Evolutionary conservation across 1,140 invertebrate genomes (phyloP), one percentile per base, ranked within the genome.

Genomic region (Physella acuta): DNA sequence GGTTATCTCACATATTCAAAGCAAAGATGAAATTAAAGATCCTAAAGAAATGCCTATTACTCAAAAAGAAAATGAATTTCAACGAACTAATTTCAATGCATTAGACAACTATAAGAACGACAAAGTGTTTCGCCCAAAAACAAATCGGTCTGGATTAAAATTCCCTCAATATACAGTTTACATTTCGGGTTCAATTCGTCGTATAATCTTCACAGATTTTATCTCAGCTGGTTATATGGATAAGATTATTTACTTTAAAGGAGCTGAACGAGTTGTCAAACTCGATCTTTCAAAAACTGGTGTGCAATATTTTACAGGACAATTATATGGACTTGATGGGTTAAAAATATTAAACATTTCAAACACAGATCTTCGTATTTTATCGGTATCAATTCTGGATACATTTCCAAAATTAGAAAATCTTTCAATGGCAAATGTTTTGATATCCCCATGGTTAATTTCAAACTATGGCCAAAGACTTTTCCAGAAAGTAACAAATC

Each of bases 301-400:
- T 26, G 3, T 61, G 8, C 3, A 17, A 1, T 14, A n/a, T 3
- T 44, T 61, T 44, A 4, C 1, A 1, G 34, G 34, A 5, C 2
- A n/a, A 8, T 2, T 61, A 2, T 4, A n/a, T 24, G 59, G 34
- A 24, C 20, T 61, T 24, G 20, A 36, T n/a, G 16, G 34, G 2
- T 39, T 61, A 28, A 2, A 61, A 28, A 44, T 36, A 37, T 26
- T 61, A 3, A 2, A 37, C 1, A n/a, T 61, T 33, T 61, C 59
- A n/a, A 36, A 36, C 24, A 61, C 36, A 33, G 36, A 61, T 39
- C 17, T 44, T 1, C 39, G 34, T 61, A 1, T 61, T 39, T 20
- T 61, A 26, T 36, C 59, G 24, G 59, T 11, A 61, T 36, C 1
- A 0, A 37, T 61, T 28, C 39, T 61, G 24, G 59, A 61, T 61